Evolutionary conservation across 2,113 vertebrate species (phyloP), one percentile per base, ranked within the genome.

Genomic region (Thunnus maccoyii): DNA sequence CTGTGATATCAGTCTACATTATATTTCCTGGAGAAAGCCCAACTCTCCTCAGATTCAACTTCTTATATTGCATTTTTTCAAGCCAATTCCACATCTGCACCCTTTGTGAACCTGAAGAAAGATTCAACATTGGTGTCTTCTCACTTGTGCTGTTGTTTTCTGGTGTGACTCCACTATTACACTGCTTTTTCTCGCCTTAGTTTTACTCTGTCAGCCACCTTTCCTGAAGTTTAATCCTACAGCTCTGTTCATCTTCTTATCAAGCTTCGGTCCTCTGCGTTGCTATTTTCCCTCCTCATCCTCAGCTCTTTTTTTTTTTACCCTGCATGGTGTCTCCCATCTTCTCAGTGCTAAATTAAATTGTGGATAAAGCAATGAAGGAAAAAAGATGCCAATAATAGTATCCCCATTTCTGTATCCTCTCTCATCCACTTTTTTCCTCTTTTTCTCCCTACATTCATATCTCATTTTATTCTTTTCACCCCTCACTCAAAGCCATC

Each of bases 121-220:
- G 44, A 60, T 63, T 58, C 72, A 4, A 14, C 46, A 36, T 41
- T 50, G 68, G 61, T 22, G 58, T 57, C 74, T 46, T 56, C 58
- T 68, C 51, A 58, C 17, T 4, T 11, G 52, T 72, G 64, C 47
- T 52, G 14, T 48, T 55, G 30, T 61, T 82, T 81, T 78, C 68
- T 25, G n/a, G 25, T 58, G 75, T 64, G 70, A 71, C 75, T 86
- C 52, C 66, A 71, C 82, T 75, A 80, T 86, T 85, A 74, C 51
- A 44, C 55, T 6, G n/a, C 47, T 65, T 72, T 70, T 78, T 50
- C 44, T 61, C 52, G 69, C 27, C 1, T 41, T 3, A 46, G 55
- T 70, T 77, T 76, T 57, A 76, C 46, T 0, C 10, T 55, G 50
- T 74, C 83, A 62, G 17, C 8, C 3, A 1, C 16, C 22, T 78